Evolutionary conservation across 2,888 invertebrate genomes (phyloP).

Genomic region (Chloromyia formosa): DNA sequence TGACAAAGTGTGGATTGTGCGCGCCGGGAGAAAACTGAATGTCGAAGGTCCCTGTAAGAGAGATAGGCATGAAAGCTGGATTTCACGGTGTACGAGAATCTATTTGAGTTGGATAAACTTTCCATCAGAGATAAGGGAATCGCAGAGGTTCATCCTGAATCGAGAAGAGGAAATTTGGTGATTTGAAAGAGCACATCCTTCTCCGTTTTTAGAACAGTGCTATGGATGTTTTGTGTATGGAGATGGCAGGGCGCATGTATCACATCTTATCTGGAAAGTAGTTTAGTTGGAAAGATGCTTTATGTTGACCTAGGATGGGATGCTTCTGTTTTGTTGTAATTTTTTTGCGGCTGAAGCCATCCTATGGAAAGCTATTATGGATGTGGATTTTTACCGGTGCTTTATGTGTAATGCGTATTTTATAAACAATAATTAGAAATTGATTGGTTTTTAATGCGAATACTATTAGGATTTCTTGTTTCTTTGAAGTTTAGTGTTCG

Average conservation of each 20-base stretch:
- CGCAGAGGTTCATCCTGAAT: background rate
- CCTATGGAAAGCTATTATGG: background rate
- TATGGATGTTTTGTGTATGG: no score
- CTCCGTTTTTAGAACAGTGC: no score
- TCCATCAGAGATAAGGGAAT: background rate
- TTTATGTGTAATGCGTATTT: constrained; percentile 21
- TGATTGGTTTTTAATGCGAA: constrained; percentile 27
- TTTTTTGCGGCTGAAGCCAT: background rate
- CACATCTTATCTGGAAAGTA: background rate
- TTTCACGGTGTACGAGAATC: background rate
- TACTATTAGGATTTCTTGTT: background rate
- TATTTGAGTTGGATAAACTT: background rate
- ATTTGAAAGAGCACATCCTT: no score
- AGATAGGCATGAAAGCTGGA: background rate
- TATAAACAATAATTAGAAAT: constrained; percentile 1
- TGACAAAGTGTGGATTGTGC: background rate
- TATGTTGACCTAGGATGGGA: background rate
- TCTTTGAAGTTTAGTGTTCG: no score
- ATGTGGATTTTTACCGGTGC: background rate
- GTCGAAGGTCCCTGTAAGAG: background rate
- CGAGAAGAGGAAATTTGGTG: no score
- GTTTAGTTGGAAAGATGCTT: background rate
- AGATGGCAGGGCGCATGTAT: background rate
- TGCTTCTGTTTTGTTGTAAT: background rate
- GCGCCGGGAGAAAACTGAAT: no score